Evolutionary conservation across 1,140 invertebrate genomes (phyloP), one percentile per base, ranked within the genome.

Genomic region (Carposina sasakii): DNA sequence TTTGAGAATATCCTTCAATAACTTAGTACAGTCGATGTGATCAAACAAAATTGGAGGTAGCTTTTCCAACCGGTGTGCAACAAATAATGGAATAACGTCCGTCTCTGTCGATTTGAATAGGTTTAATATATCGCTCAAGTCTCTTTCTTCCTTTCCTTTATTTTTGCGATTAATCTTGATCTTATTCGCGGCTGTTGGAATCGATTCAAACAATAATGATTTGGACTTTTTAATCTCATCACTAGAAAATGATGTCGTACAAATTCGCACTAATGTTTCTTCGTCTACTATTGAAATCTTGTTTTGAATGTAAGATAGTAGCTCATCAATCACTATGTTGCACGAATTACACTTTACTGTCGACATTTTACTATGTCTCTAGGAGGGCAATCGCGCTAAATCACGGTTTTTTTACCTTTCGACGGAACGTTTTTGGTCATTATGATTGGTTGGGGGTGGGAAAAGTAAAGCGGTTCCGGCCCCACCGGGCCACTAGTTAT

Each of bases 241-340:
- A 24, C n/a, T 24, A 13, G 31, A 26, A 19, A 57, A 61, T n/a
- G 54, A 9, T 15, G 52, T 48, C 10, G 22, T 21, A 54, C 54
- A 54, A 3, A 60, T 52, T 28, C 34, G 30, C 23, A 59, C 44
- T 20, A 62, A 21, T 1, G 31, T 52, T 16, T 48, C 48, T 40
- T 60, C 58, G 22, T 60, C 58, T n/a, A 49, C 40, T 5, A 53
- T 19, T 4, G 58, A 60, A 12, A 60, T 10, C 41, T 60, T 60
- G 43, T 42, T 49, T 52, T 55, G 44, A 10, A 54, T 26, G 28
- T 53, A 54, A 4, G 48, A 31, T 26, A 57, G 30, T 5, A 56
- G 16, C 20, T 52, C 48, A 15, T 43, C 23, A 17, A 56, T 48
- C 12, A 42, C 36, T 16, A 40, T 13, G n/a, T 33, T 33, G 15